phyloP scores from a whole-genome alignment of 2,888 invertebrate species.

The Melanostoma mellinum region DNA sequence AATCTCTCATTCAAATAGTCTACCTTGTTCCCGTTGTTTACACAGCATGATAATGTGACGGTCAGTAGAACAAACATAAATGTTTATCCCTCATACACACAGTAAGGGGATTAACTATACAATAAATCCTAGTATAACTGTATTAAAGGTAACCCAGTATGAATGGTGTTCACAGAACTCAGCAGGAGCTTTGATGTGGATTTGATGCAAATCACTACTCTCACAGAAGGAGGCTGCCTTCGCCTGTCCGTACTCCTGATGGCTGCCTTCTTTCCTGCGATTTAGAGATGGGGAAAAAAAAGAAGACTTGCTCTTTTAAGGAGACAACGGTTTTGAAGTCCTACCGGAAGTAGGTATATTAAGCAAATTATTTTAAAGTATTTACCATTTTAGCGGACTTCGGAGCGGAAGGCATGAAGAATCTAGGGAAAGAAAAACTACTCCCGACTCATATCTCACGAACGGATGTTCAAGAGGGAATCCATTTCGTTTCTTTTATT shows the following conservation, averaged over 20 bases:
- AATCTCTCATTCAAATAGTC: conserved; percentile 4
- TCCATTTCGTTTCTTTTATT: conserved; percentile 31
- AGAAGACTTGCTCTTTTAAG: conserved; percentile 28
- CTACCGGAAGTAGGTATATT: conserved; percentile 67
- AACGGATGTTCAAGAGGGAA: conserved; percentile 60
- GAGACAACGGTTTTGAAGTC: conserved; percentile 55
- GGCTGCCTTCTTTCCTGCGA: background rate
- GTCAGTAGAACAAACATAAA: conserved; percentile 28
- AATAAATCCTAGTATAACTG: background rate
- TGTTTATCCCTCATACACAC: background rate
- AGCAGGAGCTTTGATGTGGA: conserved; percentile 9
- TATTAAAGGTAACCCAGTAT: conserved; percentile 4
- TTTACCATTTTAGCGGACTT: conserved; percentile 58
- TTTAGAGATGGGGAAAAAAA: background rate
- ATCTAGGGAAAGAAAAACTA: conserved; percentile 19
- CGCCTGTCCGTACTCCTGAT: background rate
- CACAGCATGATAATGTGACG: conserved; percentile 15
- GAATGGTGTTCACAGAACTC: background rate
- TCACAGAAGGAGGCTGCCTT: background rate
- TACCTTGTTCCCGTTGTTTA: conserved; percentile 17
- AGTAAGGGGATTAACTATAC: conserved; percentile 18
- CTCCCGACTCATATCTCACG: conserved; percentile 41
- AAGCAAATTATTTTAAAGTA: conserved; percentile 71
- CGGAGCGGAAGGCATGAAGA: conserved; percentile 10
- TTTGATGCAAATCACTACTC: conserved; percentile 30